These are phyloP conservation scores for Terebella lapidaria DNA, from an alignment of 2,888 invertebrate genomes.

Conservation along the genomic window DNA sequence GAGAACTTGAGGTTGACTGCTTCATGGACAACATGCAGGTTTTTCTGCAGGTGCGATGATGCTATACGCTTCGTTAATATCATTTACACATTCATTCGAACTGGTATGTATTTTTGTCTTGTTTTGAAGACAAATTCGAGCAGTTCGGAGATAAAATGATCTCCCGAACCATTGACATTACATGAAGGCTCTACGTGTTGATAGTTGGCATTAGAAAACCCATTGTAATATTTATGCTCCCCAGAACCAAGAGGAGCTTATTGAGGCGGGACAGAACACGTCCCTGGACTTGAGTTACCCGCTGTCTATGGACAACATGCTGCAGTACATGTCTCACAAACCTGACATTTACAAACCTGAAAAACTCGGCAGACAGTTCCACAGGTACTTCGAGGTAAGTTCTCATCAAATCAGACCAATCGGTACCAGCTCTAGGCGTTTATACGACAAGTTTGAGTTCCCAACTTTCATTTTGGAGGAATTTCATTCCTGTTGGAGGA, in stretches of 20 bases:
- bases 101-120: too few relatives aligned
- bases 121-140: too few relatives aligned
- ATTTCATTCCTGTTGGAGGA: too few relatives aligned
- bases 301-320: conserved; percentile 14
- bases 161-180: too few relatives aligned
- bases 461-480: too few relatives aligned
- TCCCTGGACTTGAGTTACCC: conserved; percentile 12
- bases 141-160: too few relatives aligned
- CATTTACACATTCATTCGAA: background rate
- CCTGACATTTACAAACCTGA: conserved; percentile 14
- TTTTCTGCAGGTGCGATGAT: too few relatives aligned
- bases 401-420: background rate
- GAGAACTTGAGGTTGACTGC: conserved; percentile 12
- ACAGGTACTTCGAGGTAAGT: conserved; percentile 23
- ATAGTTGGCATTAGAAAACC: too few relatives aligned
- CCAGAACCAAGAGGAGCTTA: too few relatives aligned
- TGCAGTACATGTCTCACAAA: conserved; percentile 10
- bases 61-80: conserved; percentile 6
- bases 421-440: background rate
- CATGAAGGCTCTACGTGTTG: too few relatives aligned
- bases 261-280: too few relatives aligned
- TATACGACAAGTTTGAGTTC: background rate
- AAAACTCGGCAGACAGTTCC: conserved; percentile 7
- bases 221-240: background rate
- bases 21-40: conserved; percentile 19